These are phyloP conservation scores for Pinctada fucata DNA, from an alignment of 2,888 invertebrate genomes.

Conservation along the genomic window DNA sequence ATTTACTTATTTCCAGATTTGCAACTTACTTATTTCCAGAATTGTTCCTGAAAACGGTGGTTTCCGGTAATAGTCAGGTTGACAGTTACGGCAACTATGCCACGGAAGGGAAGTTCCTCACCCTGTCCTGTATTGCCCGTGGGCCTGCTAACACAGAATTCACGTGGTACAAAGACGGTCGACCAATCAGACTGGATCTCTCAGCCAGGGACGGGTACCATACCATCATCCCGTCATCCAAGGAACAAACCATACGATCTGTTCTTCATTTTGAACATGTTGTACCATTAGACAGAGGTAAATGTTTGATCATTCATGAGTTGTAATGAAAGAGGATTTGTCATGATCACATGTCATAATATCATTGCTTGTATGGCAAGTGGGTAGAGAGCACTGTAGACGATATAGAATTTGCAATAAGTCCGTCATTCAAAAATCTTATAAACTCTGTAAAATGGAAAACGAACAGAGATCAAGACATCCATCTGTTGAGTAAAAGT, in stretches of 20 bases:
- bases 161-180: conserved; percentile 61
- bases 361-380: too few relatives aligned
- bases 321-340: too few relatives aligned
- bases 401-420: too few relatives aligned
- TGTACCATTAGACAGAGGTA: conserved; percentile 66
- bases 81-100: conserved; percentile 21
- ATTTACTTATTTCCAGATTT: conserved; percentile 1
- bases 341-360: neutral
- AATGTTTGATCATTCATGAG: too few relatives aligned
- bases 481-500: too few relatives aligned
- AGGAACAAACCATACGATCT: conserved; percentile 59
- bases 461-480: too few relatives aligned
- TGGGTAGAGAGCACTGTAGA: too few relatives aligned
- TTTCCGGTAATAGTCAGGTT: neutral
- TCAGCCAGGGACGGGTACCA: conserved; percentile 60
- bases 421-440: too few relatives aligned
- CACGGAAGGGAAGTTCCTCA: conserved; percentile 37
- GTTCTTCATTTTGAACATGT: conserved; percentile 67
- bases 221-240: conserved; percentile 55
- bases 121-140: conserved; percentile 61
- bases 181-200: conserved; percentile 49
- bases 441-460: too few relatives aligned
- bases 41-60: conserved; percentile 15
- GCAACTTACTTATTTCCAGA: conserved; percentile 6
- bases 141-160: conserved; percentile 59